A percentile compares a stretch with the other conserved stretches of the same genome.
These are phyloP conservation scores for Chondrilla cf. caribensis DNA, from an alignment of 37 sponge, comb jelly and placozoan genomes.

Conservation along the genomic window DNA sequence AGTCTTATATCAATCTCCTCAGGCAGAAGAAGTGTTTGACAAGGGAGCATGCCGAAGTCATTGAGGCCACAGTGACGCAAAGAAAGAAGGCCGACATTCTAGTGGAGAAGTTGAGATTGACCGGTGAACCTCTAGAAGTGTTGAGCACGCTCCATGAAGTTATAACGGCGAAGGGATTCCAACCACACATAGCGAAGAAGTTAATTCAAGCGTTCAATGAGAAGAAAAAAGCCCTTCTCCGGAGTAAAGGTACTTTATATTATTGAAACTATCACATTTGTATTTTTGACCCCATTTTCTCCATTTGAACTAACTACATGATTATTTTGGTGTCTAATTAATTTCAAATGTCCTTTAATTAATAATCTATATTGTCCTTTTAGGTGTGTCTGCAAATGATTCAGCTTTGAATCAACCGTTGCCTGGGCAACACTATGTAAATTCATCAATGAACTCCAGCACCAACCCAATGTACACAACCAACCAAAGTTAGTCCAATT, in stretches of 20 bases:
- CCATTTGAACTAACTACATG: too few species aligned
- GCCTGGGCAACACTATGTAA: too few species aligned
- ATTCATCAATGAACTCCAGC: too few species aligned
- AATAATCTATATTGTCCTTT: too few species aligned
- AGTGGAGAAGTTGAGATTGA: neutral
- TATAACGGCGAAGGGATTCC: slow-evolving; percentile 48
- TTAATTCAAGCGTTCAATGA: slow-evolving; percentile 31
- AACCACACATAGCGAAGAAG: slow-evolving; percentile 53
- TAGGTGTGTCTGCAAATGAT: too few species aligned
- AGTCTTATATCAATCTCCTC: neutral
- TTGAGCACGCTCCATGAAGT: slow-evolving; percentile 37
- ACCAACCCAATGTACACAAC: too few species aligned
- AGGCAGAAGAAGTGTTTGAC: neutral
- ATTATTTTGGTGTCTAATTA: neutral
- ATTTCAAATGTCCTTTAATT: neutral
- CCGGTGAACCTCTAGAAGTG: slow-evolving; percentile 8
- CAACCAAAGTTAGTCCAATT: too few species aligned
- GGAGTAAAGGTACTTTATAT: neutral
- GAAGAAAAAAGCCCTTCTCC: neutral
- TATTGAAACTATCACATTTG: neutral
- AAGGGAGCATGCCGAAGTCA: slow-evolving; percentile 5
- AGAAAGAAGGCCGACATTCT: neutral
- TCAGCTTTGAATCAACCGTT: too few species aligned
- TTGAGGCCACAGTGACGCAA: neutral
- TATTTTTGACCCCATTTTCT: too few species aligned